Evolutionary conservation across 2,888 invertebrate genomes (phyloP).

Genomic region (Orthosia gracilis): DNA sequence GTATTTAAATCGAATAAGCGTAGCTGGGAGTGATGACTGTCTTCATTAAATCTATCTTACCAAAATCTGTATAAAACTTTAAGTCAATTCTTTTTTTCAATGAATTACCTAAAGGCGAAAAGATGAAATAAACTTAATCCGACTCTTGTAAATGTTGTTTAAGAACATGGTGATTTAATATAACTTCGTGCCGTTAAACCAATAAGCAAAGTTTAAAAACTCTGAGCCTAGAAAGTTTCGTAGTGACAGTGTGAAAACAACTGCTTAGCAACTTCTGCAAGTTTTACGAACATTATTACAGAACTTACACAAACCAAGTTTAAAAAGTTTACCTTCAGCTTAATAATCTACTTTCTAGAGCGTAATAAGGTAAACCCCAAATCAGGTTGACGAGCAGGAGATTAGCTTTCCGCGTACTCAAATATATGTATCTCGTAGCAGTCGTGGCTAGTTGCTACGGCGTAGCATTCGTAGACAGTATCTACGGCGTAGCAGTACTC

Average conservation of each 20-base stretch:
- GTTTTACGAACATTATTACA: slow-evolving; percentile 3
- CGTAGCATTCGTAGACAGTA: slow-evolving; percentile 26
- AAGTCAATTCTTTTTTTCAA: neutral
- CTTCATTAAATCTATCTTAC: neutral
- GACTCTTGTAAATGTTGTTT: slow-evolving; percentile 2
- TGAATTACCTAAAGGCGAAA: neutral
- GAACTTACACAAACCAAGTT: slow-evolving; percentile 1
- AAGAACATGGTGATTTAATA: slow-evolving; percentile 4
- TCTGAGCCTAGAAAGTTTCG: slow-evolving; percentile 3
- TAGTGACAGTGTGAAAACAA: slow-evolving; percentile 15
- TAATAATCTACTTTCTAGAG: no score
- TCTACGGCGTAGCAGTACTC: slow-evolving; percentile 48
- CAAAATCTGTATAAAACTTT: neutral
- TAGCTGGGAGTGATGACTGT: neutral
- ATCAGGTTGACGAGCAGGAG: slow-evolving; percentile 9
- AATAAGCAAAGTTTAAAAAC: neutral
- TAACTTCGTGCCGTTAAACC: slow-evolving; percentile 4
- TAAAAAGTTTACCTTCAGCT: neutral
- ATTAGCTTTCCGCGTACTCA: slow-evolving; percentile 17
- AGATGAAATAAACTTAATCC: slow-evolving; percentile 9
- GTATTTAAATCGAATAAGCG: neutral
- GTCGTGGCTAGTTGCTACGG: slow-evolving; percentile 45
- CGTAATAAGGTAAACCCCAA: no score
- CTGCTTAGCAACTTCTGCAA: slow-evolving; percentile 30
- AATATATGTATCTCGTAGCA: slow-evolving; percentile 28